Evolutionary conservation across 2,888 invertebrate species (phyloP), one percentile per base, ranked within the genome.

Genomic region (Oscheius sp.): DNA sequence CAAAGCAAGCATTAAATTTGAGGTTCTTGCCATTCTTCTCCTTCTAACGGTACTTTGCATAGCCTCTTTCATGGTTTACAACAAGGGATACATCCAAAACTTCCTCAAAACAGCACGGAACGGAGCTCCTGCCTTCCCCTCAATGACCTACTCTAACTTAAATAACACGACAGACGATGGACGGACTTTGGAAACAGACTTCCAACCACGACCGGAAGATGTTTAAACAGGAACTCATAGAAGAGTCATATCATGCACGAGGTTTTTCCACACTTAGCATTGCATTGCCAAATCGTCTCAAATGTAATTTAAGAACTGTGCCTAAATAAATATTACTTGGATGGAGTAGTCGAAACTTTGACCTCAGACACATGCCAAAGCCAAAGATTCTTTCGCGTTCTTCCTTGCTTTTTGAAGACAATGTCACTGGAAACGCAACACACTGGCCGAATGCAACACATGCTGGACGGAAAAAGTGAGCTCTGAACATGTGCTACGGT

Each of bases 201-300:
- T 80, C 70, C 76, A 82, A 50, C 77, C 82, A 59, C 66, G 80
- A 73, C 79, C 82, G 33, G 80, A 78, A 21, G 80, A 82, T 70
- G 82, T 82, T 37, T 82, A 73, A 72, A 33, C 35, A 33, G 21
- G 21, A 4, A 65, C 37, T 35, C 35, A 7, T 55, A 2, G 3
- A 51, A 53, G 65, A 68, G 68, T 68, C 68, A 68, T 68, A 68
- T 68, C 68, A 53, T 53, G 37, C 55, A 68, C 68, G 68, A 68
- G 68, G 68, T 68, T 10, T 32, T 37, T 60, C 35, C 35, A 5
- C 29, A 53, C 13, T 13, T 53, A 53, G 53, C 3, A 53, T 42
- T 7, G 42, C 42, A 42, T 42, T 42, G 21, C 42, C 42, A 42
- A 42, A 55, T 21, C 21, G 21, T 55, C 42, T 42, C 21, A 13